Evolutionary conservation across 2,888 invertebrate species (phyloP), one percentile per base, ranked within the genome.

Genomic region (Oscheius sp.): DNA sequence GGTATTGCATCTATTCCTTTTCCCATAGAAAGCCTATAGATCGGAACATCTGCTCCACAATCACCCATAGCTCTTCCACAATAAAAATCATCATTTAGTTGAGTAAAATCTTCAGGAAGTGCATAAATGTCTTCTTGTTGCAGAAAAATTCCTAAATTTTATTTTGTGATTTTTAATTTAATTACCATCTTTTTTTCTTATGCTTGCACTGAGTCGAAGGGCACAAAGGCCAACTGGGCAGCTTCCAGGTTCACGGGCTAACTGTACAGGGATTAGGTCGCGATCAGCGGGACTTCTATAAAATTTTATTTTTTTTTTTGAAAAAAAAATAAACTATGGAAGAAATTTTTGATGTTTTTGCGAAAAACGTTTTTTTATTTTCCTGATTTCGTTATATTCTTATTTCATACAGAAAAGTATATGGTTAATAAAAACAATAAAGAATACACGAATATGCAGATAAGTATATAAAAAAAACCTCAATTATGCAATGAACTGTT

Each of bases 31-130:
- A 70, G 49, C 36, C 75, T 51, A 63, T 69, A 77, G 50, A 77
- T 66, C 26, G 77, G 77, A n/a, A 77, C 68, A 30, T 75, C 70
- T 0, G 77, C 77, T 12, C 77, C 77, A 38, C 77, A 77, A 17
- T 68, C 70, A 12, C 68, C 67, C 12, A 49, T 45, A 24, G 45
- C 49, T 20, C 67, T 50, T 0, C 70, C 72, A 41, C 77, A 77
- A 67, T 73, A 77, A 44, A 73, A 75, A 54, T 74, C 73, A 50
- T 77, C 77, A 8, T 69, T 56, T 2, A 67, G 26, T 1, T 44
- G 14, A 26, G 47, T 33, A 22, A 28, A 67, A 14, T 59, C 67
- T 20, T 36, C 41, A 4, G 67, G 59, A 2, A 59, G 36, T n/a
- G 44, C 47, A n/a, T 44, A 67, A 22, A 59, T 30, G 22, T 67